Conservation (phyloP, 1,140 invertebrate genomes). For the Aphis gossypii region DNA sequence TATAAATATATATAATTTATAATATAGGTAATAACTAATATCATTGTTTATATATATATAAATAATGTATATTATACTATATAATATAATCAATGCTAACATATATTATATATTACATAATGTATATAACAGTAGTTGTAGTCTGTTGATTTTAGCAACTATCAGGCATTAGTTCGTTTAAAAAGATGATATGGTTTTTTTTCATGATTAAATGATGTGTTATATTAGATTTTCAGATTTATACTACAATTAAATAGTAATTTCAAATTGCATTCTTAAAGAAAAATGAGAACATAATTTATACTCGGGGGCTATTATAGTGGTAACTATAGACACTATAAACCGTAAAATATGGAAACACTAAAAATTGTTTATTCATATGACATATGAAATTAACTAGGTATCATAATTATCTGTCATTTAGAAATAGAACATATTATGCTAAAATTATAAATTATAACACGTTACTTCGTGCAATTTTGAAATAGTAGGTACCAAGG, state of each 20-base stretch:
- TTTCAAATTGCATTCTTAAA: background rate
- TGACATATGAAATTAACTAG: background rate
- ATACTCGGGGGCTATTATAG: background rate
- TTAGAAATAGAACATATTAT: constrained; percentile 5
- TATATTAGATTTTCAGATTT: background rate
- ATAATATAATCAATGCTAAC: too few species aligned
- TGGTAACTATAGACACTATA: background rate
- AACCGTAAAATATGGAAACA: background rate
- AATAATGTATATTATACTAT: too few species aligned
- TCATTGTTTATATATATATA: too few species aligned
- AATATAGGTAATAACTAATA: too few species aligned
- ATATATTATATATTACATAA: background rate
- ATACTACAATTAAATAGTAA: background rate
- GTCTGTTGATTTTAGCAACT: background rate
- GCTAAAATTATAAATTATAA: constrained; percentile 10
- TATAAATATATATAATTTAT: background rate
- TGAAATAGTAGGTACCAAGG: background rate
- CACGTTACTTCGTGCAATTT: background rate
- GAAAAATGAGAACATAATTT: background rate
- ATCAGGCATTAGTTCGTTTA: background rate
- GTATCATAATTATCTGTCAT: background rate
- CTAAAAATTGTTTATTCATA: constrained; percentile 20
- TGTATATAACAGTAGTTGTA: background rate
- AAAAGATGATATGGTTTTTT: background rate
- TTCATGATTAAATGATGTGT: background rate